Base-by-base conservation (phyloP, 2,888 invertebrate genomes). In the Leptopilina syphax region DNA sequence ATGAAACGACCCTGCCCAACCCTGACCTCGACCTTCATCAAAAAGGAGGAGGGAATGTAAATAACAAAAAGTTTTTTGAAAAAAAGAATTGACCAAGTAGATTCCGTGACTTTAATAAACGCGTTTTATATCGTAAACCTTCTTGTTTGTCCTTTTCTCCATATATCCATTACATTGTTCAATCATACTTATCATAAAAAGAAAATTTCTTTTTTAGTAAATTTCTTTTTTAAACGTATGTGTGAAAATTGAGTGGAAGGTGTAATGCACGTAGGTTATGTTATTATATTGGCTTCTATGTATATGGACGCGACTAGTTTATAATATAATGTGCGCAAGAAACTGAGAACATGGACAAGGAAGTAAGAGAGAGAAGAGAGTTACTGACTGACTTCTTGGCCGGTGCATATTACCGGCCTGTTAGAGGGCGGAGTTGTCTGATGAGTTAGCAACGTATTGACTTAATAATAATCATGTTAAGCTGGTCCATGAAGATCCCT, bases 371-470 rank as follows among this genome's bases (percentile, higher is more conserved):
- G 34, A 80, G 85, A 81, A 78, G 65, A 79, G 81, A 80, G 81
- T 83, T 85, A 87, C 87, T 86, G 87, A 90, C 91, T 89, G 91
- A 90, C 91, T 91, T 88, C 90, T 90, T 88, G 90, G 87, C 89
- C 87, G 87, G 90, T 88, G 89, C 90, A 91, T 91, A 91, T 90
- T 91, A 91, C 91, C 90, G 89, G 90, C 89, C 91, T 91, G 91
- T 91, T 91, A 90, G 90, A 91, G 91, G 91, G 91, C 91, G 91
- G 91, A 88, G 91, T 87, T 86, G 88, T 88, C 90, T 91, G 91
- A 91, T 91, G 91, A 91, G 91, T 91, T 91, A 90, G 91, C 91
- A 91, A 91, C 91, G 91, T 91, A 92, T 92, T 91, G 91, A 92
- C 92, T 92, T 91, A 90, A 92, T 92, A 92, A 92, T 92, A 91